Evolutionary conservation across 92 coral and sea anemone species (phyloP), one percentile per base, ranked within the genome.

Genomic region (Siderastrea radians): DNA sequence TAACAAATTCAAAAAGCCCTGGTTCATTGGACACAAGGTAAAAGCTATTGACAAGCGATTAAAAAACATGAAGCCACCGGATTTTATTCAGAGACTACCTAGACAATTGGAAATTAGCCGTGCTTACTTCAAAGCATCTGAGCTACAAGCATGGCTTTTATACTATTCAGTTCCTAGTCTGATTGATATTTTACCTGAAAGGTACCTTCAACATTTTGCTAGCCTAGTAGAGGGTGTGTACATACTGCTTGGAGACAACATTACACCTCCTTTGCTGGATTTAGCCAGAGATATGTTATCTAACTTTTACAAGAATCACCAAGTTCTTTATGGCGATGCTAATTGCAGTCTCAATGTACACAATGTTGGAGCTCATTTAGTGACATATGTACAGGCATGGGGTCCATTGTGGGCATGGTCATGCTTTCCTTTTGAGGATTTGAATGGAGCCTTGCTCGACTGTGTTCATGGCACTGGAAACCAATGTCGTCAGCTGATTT

Each of bases 91-190:
- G 7, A 63, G 92, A 68, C 87, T 83, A 38, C 92, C 92, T 38
- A 60, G 89, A 68, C 63, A 68, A 62, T 57, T 89, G 8, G 89
- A 89, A 73, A 64, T 38, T 17, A 72, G 85, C 53, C 75, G 72
- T 74, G 89, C 86, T 53, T 82, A 88, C 72, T 84, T 90, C 38
- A 90, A 87, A 78, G 96, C 96, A 61, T 77, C 96, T 60, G 94
- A 93, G 67, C 78, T 84, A 7, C 83, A 85, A 75, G 89, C 93
- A 65, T 90, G 90, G 93, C 79, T 90, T 5, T 78, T 93, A 49
- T 93, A 87, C 45, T 90, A 93, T 79, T 80, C 89, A 10, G 49
- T 93, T 1, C 96, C 96, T 7, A 86, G 96, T 72, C 45, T 93
- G 15, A 57, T 19, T 73, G 94, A 91, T 10, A 85, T 75, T 46